A percentile compares a stretch with the other conserved stretches of the same genome.
phyloP scores from a whole-genome alignment of 2,113 vertebrate genomes.

The Picathartes gymnocephalus region DNA sequence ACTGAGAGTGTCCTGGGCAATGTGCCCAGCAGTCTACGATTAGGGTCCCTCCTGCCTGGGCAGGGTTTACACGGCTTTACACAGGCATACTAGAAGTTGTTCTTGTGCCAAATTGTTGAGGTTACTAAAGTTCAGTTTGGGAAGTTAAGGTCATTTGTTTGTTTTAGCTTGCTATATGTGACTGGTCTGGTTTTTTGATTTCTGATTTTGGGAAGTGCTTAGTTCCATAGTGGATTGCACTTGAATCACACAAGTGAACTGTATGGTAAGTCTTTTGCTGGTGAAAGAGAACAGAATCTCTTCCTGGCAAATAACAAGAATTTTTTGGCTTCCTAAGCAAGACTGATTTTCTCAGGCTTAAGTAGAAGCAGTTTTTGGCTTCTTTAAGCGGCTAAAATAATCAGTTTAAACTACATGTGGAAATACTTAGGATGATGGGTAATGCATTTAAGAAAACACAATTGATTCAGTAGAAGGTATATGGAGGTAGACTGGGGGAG shows the following conservation, averaged over 20 bases:
- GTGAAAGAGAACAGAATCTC: neutral
- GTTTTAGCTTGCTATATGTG: neutral
- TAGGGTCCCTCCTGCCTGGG: neutral
- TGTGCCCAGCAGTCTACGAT: neutral
- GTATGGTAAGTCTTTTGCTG: neutral
- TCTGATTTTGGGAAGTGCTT: neutral
- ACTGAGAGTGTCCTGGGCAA: neutral
- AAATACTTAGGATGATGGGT: neutral
- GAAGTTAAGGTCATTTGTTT: neutral
- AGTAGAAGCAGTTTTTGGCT: neutral
- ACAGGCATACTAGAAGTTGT: neutral
- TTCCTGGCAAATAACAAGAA: neutral
- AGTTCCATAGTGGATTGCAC: neutral
- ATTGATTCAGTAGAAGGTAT: neutral
- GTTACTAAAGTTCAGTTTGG: neutral
- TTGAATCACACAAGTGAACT: neutral
- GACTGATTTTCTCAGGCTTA: neutral
- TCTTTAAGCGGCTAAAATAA: neutral
- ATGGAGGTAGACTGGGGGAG: neutral
- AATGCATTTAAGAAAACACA: neutral
- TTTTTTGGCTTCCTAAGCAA: neutral
- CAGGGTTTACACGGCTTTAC: neutral
- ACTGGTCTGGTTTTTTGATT: neutral
- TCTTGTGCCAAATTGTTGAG: neutral
- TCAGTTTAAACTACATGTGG: neutral